These are phyloP conservation scores for Pteropus rufus DNA, from an alignment of 2,797 vertebrate species.

Conservation along the genomic window DNA sequence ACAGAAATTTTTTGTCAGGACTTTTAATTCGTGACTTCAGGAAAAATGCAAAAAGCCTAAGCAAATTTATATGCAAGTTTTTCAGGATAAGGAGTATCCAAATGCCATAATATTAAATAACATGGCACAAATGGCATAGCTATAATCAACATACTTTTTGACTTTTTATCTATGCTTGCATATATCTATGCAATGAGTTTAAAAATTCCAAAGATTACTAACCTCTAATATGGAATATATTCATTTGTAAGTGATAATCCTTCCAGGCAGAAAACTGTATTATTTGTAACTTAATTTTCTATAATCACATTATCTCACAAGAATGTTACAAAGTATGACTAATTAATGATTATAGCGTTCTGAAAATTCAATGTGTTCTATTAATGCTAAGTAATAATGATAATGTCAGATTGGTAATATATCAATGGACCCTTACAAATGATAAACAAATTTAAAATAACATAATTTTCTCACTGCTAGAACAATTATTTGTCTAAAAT, in stretches of 20 bases:
- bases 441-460: conserved; percentile 23
- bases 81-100: neutral
- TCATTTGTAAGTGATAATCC: neutral
- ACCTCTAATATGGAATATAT: neutral
- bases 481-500: neutral
- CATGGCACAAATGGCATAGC: neutral
- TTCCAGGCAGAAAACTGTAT: conserved; percentile 1
- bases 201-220: neutral
- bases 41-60: neutral
- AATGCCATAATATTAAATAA: neutral
- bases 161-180: neutral
- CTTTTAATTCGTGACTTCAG: conserved; percentile 22
- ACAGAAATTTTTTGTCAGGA: neutral
- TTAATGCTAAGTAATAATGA: neutral
- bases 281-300: conserved; percentile 56
- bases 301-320: conserved; percentile 38
- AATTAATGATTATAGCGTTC: conserved; percentile 55
- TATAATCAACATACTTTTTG: neutral
- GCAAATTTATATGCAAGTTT: neutral
- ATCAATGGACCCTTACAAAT: neutral
- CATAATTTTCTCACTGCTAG: neutral
- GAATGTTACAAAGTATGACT: conserved; percentile 20
- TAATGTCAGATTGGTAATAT: neutral
- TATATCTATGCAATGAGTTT: neutral
- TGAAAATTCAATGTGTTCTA: neutral